phyloP scores from a whole-genome alignment of 1,140 invertebrate species.

The Heliconius melpomene region DNA sequence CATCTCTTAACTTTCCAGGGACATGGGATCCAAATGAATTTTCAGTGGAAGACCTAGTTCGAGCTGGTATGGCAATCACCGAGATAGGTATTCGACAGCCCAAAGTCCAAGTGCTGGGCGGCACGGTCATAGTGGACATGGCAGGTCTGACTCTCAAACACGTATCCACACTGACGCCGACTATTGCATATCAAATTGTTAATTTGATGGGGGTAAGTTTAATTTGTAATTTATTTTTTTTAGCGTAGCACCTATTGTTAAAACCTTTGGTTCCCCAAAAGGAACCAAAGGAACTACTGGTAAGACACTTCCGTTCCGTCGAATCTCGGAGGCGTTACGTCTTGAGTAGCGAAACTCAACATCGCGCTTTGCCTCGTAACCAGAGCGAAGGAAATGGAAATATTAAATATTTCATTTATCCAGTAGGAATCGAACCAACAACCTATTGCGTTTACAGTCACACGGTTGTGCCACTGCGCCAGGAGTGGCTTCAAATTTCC shows the following conservation, averaged over 20 bases:
- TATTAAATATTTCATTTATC: too few species aligned
- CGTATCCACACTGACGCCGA: slow-evolving; percentile 86
- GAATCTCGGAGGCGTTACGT: too few species aligned
- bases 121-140: slow-evolving; percentile 86
- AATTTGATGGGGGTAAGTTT: slow-evolving; percentile 84
- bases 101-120: slow-evolving; percentile 63
- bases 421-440: too few species aligned
- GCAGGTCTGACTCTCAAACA: slow-evolving; percentile 85
- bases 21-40: slow-evolving; percentile 65
- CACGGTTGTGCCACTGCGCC: not conserved
- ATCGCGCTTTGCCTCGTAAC: too few species aligned
- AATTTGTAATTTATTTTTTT: not conserved
- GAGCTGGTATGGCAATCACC: slow-evolving; percentile 48
- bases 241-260: not conserved
- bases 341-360: too few species aligned
- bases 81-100: slow-evolving; percentile 65
- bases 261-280: not conserved
- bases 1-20: slow-evolving; percentile 46
- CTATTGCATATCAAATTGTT: slow-evolving; percentile 83
- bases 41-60: slow-evolving; percentile 57
- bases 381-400: too few species aligned
- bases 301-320: not conserved
- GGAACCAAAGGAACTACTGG: not conserved
- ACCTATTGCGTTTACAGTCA: too few species aligned
- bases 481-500: not conserved